A percentile compares a stretch with the other conserved stretches of the same genome.
Evolutionary conservation across 2,888 invertebrate genomes (phyloP).

Genomic region (Amiota mariae): DNA sequence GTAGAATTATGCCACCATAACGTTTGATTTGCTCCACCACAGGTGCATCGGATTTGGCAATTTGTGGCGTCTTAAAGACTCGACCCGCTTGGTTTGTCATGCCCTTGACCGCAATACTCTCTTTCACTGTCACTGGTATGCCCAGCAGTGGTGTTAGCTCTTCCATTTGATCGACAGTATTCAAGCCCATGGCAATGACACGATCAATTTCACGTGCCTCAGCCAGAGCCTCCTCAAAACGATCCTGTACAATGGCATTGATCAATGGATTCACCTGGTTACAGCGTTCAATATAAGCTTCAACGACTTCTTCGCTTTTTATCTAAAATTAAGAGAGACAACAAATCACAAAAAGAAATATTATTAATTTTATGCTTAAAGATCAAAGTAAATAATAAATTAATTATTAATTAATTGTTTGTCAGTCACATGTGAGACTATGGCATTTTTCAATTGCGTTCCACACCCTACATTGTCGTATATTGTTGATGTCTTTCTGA

Average conservation of each 20-base stretch:
- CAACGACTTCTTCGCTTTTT: constrained; percentile 81
- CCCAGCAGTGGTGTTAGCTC: constrained; percentile 85
- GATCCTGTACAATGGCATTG: constrained; percentile 86
- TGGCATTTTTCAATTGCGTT: background rate
- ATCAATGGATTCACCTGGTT: constrained; percentile 84
- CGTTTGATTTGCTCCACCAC: constrained; percentile 80
- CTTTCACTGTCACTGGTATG: constrained; percentile 89
- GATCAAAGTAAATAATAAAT: no score
- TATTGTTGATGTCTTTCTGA: background rate
- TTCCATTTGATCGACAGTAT: constrained; percentile 78
- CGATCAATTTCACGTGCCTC: constrained; percentile 85
- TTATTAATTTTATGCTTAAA: background rate
- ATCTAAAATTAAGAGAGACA: constrained; percentile 74
- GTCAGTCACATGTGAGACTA: no score
- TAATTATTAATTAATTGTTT: no score
- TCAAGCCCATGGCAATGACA: constrained; percentile 77
- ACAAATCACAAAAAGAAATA: constrained; percentile 20
- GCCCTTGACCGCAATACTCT: constrained; percentile 85
- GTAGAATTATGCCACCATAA: constrained; percentile 88
- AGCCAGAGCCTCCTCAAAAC: constrained; percentile 82
- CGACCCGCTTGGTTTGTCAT: constrained; percentile 85
- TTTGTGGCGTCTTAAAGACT: constrained; percentile 76
- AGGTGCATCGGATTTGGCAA: constrained; percentile 83
- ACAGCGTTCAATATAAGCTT: constrained; percentile 84
- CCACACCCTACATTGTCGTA: background rate